These are phyloP conservation scores for Mola mola DNA, from an alignment of 2,113 vertebrate species.

Conservation along the genomic window DNA sequence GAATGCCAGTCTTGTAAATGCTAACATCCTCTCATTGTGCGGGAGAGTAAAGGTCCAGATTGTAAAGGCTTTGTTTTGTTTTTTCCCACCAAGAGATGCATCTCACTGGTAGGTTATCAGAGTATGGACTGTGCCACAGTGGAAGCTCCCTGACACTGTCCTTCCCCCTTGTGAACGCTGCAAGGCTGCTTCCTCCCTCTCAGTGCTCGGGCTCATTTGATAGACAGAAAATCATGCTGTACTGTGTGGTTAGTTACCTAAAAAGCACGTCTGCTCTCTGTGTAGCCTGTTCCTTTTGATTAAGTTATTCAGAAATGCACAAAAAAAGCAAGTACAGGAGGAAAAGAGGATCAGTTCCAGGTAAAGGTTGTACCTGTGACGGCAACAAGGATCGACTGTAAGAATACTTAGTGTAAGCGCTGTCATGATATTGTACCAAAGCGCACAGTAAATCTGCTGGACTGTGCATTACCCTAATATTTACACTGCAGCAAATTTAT, in stretches of 20 bases:
- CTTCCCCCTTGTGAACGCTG: conserved; percentile 9
- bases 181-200: conserved; percentile 50
- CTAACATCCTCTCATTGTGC: conserved; percentile 34
- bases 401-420: not conserved
- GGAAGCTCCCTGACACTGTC: conserved; percentile 26
- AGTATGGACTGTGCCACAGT: conserved; percentile 31
- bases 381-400: not conserved
- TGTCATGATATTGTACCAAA: conserved; percentile 12
- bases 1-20: conserved; percentile 45
- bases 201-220: conserved; percentile 40
- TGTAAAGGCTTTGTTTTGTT: conserved; percentile 43
- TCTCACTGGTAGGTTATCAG: conserved; percentile 29
- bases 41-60: conserved; percentile 9
- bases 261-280: not conserved
- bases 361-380: too few species aligned
- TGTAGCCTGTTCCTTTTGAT: not conserved
- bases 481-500: conserved; percentile 33
- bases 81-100: conserved; percentile 36
- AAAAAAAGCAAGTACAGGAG: not conserved
- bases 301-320: not conserved
- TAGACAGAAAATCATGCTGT: conserved; percentile 41
- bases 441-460: conserved; percentile 26
- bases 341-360: not conserved
- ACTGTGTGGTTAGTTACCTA: too few species aligned
- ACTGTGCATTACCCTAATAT: conserved; percentile 39